Evolutionary conservation across 2,888 invertebrate genomes (phyloP).

Genomic region (Hydrotaea cyrtoneurina): DNA sequence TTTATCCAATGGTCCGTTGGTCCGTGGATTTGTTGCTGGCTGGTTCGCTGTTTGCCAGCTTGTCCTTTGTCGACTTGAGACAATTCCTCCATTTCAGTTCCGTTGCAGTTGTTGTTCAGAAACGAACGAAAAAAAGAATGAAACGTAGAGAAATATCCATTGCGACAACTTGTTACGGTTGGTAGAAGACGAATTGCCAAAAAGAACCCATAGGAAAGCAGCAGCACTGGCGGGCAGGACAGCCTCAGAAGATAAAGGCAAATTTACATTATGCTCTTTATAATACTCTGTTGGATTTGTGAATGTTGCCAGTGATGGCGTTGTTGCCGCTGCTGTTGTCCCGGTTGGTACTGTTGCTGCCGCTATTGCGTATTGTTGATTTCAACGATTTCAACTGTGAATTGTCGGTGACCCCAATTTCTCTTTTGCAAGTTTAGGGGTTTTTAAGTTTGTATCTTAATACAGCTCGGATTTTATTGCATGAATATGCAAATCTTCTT

Average conservation of each 20-base stretch:
- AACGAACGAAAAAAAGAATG: background rate
- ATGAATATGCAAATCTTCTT: constrained; percentile 59
- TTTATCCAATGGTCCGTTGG: constrained; percentile 58
- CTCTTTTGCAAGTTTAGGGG: constrained; percentile 40
- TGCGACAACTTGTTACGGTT: constrained; percentile 73
- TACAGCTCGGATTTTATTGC: constrained; percentile 43
- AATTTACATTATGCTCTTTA: constrained; percentile 59
- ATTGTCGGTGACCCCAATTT: constrained; percentile 43
- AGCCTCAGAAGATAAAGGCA: constrained; percentile 31
- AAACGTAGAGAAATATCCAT: constrained; percentile 59
- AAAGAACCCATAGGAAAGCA: constrained; percentile 1
- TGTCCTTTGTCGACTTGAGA: constrained; percentile 55
- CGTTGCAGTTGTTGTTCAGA: constrained; percentile 21
- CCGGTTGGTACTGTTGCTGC: constrained; percentile 24
- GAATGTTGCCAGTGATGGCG: constrained; percentile 53
- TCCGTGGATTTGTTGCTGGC: constrained; percentile 23
- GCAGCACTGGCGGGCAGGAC: constrained; percentile 12
- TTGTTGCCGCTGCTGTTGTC: constrained; percentile 31
- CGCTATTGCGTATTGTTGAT: constrained; percentile 50
- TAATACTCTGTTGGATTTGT: constrained; percentile 54
- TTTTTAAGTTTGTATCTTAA: constrained; percentile 43
- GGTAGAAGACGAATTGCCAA: constrained; percentile 70
- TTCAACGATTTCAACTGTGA: constrained; percentile 42
- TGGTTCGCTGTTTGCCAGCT: no score
- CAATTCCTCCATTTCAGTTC: constrained; percentile 42